phyloP scores from a whole-genome alignment of 2,888 invertebrate genomes.

The Panorpa germanica region DNA sequence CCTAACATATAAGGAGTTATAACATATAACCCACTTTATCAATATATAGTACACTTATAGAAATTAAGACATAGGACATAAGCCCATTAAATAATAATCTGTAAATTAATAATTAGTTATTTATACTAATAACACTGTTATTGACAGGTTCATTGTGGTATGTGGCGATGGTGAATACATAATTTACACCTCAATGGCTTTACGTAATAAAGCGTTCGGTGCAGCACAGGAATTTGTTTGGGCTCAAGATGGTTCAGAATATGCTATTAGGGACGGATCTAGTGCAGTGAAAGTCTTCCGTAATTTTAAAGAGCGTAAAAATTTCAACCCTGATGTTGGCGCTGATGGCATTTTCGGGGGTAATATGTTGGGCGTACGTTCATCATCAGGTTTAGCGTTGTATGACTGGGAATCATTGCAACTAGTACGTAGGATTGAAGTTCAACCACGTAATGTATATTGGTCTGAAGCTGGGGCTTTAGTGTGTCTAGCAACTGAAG shows the following conservation, averaged over 20 bases:
- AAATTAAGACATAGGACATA: too few relatives aligned
- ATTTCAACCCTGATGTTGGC: conserved; percentile 91
- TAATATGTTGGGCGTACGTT: conserved; percentile 74
- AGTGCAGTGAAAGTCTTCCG: conserved; percentile 88
- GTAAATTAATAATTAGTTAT: too few relatives aligned
- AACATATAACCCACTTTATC: too few relatives aligned
- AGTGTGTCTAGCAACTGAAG: conserved; percentile 87
- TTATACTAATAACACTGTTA: too few relatives aligned
- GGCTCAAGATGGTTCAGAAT: conserved; percentile 91
- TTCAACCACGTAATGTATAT: conserved; percentile 80
- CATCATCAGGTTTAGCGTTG: conserved; percentile 81
- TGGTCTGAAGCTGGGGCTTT: conserved; percentile 95
- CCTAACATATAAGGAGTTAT: too few relatives aligned
- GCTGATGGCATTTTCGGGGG: conserved; percentile 93
- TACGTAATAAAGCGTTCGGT: conserved; percentile 97
- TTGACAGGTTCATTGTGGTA: too few relatives aligned
- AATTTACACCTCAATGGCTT: conserved; percentile 98
- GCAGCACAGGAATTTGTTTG: conserved; percentile 98
- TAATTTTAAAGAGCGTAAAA: conserved; percentile 94
- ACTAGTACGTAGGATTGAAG: conserved; percentile 88
- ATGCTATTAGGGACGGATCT: conserved; percentile 74
- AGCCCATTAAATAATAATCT: too few relatives aligned
- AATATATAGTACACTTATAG: too few relatives aligned
- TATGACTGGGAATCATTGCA: conserved; percentile 96
- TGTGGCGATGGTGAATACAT: conserved; percentile 99